Percentiles rank a stretch among this genome's conserved stretches.
Evolutionary conservation across 2,888 invertebrate genomes (phyloP).

Genomic region (Clunio marinus): DNA sequence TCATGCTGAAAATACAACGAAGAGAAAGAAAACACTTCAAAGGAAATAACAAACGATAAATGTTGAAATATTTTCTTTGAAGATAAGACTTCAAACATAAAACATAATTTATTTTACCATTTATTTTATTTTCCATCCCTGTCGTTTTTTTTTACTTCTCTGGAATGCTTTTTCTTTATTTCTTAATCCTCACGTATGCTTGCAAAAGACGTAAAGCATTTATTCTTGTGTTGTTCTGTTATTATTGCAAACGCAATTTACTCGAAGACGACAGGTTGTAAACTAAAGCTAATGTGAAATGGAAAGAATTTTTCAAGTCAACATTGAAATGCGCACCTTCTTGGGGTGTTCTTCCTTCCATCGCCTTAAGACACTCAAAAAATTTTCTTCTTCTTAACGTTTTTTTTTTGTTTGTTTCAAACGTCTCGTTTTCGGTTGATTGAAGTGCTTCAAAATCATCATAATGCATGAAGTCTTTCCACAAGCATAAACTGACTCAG

Average conservation of each 20-base stretch:
- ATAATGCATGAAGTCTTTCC: too few relatives aligned
- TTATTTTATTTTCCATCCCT: background rate
- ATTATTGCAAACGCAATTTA: background rate
- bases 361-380: too few relatives aligned
- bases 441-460: too few relatives aligned
- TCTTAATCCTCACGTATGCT: conserved; percentile 6
- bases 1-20: too few relatives aligned
- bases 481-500: background rate
- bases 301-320: background rate
- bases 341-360: too few relatives aligned
- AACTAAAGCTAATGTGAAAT: background rate
- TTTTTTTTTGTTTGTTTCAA: too few relatives aligned
- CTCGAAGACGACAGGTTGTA: background rate
- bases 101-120: conserved; percentile 7
- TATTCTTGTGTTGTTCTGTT: background rate
- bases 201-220: background rate
- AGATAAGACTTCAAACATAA: background rate
- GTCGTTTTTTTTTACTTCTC: background rate
- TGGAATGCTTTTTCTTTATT: background rate
- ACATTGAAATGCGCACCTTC: background rate
- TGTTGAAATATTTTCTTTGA: background rate
- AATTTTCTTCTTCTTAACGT: too few relatives aligned
- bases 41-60: background rate
- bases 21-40: too few relatives aligned
- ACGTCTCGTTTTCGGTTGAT: too few relatives aligned